Percentiles rank a stretch among this genome's conserved stretches.
phyloP scores from a whole-genome alignment of 2,797 vertebrate species.

The Microchirus variegatus region DNA sequence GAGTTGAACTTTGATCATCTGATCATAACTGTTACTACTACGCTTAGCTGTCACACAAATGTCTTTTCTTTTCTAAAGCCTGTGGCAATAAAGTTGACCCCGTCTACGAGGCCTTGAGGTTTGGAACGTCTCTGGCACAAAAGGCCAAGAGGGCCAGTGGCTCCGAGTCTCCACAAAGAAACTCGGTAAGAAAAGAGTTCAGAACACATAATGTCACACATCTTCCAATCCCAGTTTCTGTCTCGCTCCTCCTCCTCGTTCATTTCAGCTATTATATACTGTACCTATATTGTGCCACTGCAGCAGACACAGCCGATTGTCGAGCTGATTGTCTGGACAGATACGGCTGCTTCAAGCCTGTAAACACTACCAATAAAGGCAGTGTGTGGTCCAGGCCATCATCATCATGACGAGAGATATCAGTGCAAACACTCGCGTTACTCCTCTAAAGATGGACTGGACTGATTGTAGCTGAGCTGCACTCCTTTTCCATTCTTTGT shows the following conservation, averaged over 20 bases:
- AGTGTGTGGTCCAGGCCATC: slow-evolving; percentile 56
- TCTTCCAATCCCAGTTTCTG: background rate
- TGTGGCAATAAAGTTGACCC: slow-evolving; percentile 98
- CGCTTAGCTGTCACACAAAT: background rate
- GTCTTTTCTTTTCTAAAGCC: slow-evolving; percentile 74
- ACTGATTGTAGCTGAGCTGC: slow-evolving; percentile 43
- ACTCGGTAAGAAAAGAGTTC: slow-evolving; percentile 85
- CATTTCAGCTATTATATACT: background rate
- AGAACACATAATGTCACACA: background rate
- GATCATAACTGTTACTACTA: too few species aligned
- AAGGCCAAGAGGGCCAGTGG: slow-evolving; percentile 92
- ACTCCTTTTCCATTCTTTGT: slow-evolving; percentile 13
- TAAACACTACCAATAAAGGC: slow-evolving; percentile 84
- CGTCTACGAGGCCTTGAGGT: slow-evolving; percentile 95
- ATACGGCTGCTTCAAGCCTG: slow-evolving; percentile 62
- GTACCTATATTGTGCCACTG: slow-evolving; percentile 8
- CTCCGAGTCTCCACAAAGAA: slow-evolving; percentile 92
- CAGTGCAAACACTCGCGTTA: slow-evolving; percentile 50
- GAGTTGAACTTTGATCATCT: too few species aligned
- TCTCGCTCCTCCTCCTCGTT: slow-evolving; percentile 1
- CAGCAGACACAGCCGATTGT: slow-evolving; percentile 34
- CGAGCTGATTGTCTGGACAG: slow-evolving; percentile 69
- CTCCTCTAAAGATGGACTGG: slow-evolving; percentile 55
- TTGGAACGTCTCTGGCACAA: slow-evolving; percentile 96
- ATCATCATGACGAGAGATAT: slow-evolving; percentile 48